phyloP scores from a whole-genome alignment of 2,888 invertebrate species.

The Cantharis flavilabris region DNA sequence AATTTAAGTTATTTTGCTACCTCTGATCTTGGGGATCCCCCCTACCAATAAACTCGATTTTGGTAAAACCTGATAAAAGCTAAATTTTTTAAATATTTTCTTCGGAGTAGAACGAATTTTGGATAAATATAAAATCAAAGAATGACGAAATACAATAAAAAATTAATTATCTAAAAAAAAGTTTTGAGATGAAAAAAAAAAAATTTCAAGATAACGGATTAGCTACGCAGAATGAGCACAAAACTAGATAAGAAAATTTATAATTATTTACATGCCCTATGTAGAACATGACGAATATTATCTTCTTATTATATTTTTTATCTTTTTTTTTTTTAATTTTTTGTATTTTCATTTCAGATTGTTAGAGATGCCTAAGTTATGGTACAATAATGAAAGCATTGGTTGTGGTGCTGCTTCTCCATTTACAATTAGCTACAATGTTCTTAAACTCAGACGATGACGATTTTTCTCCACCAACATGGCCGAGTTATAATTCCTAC shows the following conservation, averaged over 20 bases:
- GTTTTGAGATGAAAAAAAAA: not conserved
- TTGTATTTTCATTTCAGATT: not conserved
- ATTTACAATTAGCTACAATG: not conserved
- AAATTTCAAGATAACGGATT: not conserved
- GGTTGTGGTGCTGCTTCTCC: not conserved
- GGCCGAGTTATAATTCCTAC: conserved; percentile 16
- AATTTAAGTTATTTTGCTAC: not conserved
- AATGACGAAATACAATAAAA: too few relatives aligned
- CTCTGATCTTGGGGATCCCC: not conserved
- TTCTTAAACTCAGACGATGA: not conserved
- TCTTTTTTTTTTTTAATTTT: not conserved
- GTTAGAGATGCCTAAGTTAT: not conserved
- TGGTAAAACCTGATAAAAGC: too few relatives aligned
- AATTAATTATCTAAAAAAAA: not conserved
- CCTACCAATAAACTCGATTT: too few relatives aligned
- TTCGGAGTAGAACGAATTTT: too few relatives aligned
- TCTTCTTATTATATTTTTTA: too few relatives aligned
- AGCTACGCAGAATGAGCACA: not conserved
- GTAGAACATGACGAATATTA: not conserved
- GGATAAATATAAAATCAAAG: too few relatives aligned
- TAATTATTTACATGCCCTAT: not conserved
- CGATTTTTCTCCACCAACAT: conserved; percentile 22
- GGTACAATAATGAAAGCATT: not conserved
- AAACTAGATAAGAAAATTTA: not conserved
- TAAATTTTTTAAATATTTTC: too few relatives aligned